These are phyloP conservation scores for Melanophora roralis DNA, from an alignment of 2,888 invertebrate genomes.

Conservation along the genomic window DNA sequence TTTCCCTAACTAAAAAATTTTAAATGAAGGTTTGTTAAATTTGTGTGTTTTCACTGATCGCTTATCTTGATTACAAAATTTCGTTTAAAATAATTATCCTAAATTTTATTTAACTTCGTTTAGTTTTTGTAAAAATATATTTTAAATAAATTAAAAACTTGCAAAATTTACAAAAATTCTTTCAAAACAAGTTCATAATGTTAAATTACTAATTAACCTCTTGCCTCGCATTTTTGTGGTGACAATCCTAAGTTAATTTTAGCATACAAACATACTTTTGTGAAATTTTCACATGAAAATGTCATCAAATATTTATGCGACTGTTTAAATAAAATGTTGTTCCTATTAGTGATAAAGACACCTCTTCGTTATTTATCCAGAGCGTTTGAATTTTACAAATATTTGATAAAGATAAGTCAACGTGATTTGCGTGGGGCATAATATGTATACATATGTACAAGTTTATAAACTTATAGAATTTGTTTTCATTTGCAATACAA, in stretches of 20 bases:
- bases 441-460: too few relatives aligned
- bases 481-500: too few relatives aligned
- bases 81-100: not conserved
- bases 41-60: too few relatives aligned
- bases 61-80: not conserved
- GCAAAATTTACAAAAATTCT: not conserved
- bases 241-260: slow-evolving; percentile 36
- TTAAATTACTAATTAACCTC: too few relatives aligned
- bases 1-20: too few relatives aligned
- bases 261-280: not conserved
- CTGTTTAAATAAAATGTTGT: not conserved
- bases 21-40: too few relatives aligned
- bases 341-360: not conserved
- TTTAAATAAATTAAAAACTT: not conserved
- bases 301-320: not conserved
- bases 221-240: not conserved
- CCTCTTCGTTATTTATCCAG: not conserved
- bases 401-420: not conserved
- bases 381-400: not conserved
- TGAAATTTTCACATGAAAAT: not conserved
- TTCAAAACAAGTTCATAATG: too few relatives aligned
- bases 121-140: not conserved
- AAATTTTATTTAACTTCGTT: not conserved
- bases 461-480: too few relatives aligned
- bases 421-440: not conserved